Evolutionary conservation across 2,797 vertebrate species (phyloP).

Genomic region (Cyprinella venusta): DNA sequence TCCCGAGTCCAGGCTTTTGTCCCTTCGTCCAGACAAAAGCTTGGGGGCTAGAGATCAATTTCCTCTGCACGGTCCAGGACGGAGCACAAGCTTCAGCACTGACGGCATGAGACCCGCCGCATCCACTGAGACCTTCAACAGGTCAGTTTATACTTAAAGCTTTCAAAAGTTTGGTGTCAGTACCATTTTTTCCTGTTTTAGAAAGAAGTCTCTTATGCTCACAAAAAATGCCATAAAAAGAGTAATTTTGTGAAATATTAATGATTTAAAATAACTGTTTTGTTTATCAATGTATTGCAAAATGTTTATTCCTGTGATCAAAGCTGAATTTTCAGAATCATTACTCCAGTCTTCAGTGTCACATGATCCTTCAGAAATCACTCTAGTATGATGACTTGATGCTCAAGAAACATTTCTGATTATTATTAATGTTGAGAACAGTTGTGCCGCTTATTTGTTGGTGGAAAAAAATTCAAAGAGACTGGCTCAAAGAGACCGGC

Average conservation of each 20-base stretch:
- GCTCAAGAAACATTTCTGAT: not conserved
- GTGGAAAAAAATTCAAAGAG: too few relatives aligned
- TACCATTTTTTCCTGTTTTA: not conserved
- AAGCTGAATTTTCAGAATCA: not conserved
- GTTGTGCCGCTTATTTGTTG: too few relatives aligned
- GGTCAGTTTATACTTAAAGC: constrained; percentile 67
- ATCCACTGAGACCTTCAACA: constrained; percentile 72
- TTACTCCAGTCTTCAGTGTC: too few relatives aligned
- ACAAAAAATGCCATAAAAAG: not conserved
- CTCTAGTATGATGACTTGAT: not conserved
- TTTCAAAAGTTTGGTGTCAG: not conserved
- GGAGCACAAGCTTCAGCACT: not conserved
- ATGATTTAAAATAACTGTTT: not conserved
- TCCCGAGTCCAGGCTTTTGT: constrained; percentile 63
- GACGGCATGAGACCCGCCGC: constrained; percentile 69
- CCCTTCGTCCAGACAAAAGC: constrained; percentile 61
- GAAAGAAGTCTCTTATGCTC: not conserved
- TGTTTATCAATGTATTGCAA: not conserved
- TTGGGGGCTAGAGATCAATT: constrained; percentile 62
- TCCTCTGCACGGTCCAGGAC: constrained; percentile 5
- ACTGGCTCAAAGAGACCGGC: too few relatives aligned
- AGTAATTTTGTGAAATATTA: not conserved
- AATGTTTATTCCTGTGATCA: not conserved
- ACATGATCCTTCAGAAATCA: not conserved
- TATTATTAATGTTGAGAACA: not conserved